Evolutionary conservation across 2,113 vertebrate species (phyloP), one percentile per base, ranked within the genome.

Genomic region (Phodopus roborovskii): DNA sequence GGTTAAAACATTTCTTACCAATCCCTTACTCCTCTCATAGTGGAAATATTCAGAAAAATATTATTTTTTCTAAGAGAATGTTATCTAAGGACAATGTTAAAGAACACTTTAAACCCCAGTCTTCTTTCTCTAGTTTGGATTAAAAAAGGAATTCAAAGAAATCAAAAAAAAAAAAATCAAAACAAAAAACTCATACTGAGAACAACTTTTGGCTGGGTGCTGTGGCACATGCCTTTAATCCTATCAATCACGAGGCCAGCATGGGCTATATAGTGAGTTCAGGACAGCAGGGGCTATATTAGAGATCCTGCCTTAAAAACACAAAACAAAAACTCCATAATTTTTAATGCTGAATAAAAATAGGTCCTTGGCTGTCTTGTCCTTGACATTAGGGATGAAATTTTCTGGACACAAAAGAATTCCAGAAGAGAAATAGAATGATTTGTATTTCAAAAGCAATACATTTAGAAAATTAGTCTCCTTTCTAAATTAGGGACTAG

Each of bases 31-130:
- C 24, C 26, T 90, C 42, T 95, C 56, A 70, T 45, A 86, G 83
- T 8, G 15, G 22, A 94, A 66, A 11, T 85, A 39, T 75, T 10
- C n/a, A 82, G 7, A 8, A 94, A 7, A 96, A 96, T 16, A 48
- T 16, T 39, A 39, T 42, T 96, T 94, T 64, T 88, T 91, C 50
- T 83, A 87, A 62, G 17, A 22, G 26, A 53, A 70, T 71, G 62
- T 16, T 77, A 75, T 68, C 70, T 90, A 82, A 92, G 33, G 3
- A 94, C 90, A 94, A 93, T 20, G 13, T 83, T 90, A 83, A 90
- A 42, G 42, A 94, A 92, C 16, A 95, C 60, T 48, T 93, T 89
- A 16, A 87, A 56, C 17, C 50, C 70, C 6, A 66, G 17, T 88
- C 45, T 39, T 94, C 53, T 45, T 91, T 3, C 30, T n/a, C 42